phyloP scores from a whole-genome alignment of 2,888 invertebrate species.

The Lymantria monacha region DNA sequence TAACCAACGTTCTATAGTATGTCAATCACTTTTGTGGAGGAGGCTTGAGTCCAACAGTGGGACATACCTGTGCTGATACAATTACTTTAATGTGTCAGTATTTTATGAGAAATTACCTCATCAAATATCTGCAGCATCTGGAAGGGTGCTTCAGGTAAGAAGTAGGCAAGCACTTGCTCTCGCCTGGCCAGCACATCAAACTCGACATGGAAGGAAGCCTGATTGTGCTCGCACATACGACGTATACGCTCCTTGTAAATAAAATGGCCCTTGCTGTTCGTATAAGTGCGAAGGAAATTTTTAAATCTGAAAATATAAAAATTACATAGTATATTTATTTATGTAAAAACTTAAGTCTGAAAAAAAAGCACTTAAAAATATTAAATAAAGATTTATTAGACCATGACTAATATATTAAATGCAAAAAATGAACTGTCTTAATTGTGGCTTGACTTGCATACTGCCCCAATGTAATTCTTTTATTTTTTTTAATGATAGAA shows the following conservation, averaged over 20 bases:
- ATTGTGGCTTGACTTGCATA: no score
- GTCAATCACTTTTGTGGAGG: no score
- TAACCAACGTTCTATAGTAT: no score
- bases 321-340: background rate
- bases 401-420: no score
- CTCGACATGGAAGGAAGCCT: constrained; percentile 95
- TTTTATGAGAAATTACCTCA: constrained; percentile 74
- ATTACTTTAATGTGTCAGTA: no score
- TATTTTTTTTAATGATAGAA: no score
- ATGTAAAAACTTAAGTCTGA: background rate
- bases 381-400: no score
- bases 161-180: constrained; percentile 97
- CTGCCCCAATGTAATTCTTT: no score
- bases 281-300: constrained; percentile 95
- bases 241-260: constrained; percentile 96
- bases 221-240: constrained; percentile 96
- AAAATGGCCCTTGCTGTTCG: constrained; percentile 92
- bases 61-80: no score
- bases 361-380: no score
- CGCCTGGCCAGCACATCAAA: constrained; percentile 94
- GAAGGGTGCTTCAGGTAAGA: constrained; percentile 97
- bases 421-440: no score
- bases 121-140: constrained; percentile 99
- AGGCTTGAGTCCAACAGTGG: no score
- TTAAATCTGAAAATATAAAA: constrained; percentile 83